phyloP scores from a whole-genome alignment of 2,888 invertebrate genomes.

The Chloroclysta siterata region DNA sequence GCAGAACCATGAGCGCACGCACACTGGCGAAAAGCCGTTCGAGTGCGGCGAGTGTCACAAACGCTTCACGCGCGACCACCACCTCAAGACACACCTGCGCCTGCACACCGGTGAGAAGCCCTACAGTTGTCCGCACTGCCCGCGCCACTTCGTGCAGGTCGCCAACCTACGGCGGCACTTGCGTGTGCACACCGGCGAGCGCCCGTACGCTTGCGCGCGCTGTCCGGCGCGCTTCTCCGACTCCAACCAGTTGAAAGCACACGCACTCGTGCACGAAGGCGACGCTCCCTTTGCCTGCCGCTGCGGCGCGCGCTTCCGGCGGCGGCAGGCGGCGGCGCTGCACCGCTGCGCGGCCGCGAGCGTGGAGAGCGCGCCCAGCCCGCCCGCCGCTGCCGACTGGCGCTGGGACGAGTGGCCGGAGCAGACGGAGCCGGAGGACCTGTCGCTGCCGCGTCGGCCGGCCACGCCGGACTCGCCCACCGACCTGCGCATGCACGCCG shows the following conservation, averaged over 20 bases:
- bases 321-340: constrained; percentile 94
- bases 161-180: constrained; percentile 95
- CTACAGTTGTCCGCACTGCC: constrained; percentile 96
- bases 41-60: constrained; percentile 96
- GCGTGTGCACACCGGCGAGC: constrained; percentile 95
- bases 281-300: constrained; percentile 95
- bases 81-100: constrained; percentile 96
- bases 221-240: constrained; percentile 95
- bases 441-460: constrained; percentile 88
- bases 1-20: constrained; percentile 97
- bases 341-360: constrained; percentile 89
- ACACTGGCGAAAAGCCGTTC: constrained; percentile 97
- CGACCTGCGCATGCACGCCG: constrained; percentile 80
- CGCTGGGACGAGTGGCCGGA: constrained; percentile 87
- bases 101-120: constrained; percentile 97
- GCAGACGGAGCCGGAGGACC: constrained; percentile 96
- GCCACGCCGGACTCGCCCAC: constrained; percentile 81
- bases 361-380: constrained; percentile 72
- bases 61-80: constrained; percentile 96
- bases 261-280: constrained; percentile 94
- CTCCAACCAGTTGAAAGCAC: constrained; percentile 96
- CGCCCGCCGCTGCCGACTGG: constrained; percentile 75
- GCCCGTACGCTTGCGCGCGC: constrained; percentile 94
- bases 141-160: constrained; percentile 96
- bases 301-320: constrained; percentile 91